Conservation (phyloP, 2,113 vertebrate species). For the Nothobranchius kuhntae region DNA sequence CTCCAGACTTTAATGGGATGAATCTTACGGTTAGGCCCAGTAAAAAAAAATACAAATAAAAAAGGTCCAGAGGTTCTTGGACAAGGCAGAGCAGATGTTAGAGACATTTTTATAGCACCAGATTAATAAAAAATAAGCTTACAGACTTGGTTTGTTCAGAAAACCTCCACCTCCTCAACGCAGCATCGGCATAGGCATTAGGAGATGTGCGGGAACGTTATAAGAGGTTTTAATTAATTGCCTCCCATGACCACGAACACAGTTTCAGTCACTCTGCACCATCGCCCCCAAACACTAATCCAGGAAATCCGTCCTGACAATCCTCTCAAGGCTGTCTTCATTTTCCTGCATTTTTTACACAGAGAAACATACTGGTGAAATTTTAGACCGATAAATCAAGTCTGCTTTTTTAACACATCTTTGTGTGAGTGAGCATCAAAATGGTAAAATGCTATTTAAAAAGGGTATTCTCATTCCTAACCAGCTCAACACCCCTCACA, state of each 20-base stretch:
- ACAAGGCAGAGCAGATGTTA: constrained; percentile 14
- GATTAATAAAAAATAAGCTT: constrained; percentile 30
- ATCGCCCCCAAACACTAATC: constrained; percentile 59
- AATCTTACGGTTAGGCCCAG: constrained; percentile 50
- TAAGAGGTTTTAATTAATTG: constrained; percentile 73
- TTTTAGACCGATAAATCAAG: constrained; percentile 43
- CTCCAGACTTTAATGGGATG: constrained; percentile 59
- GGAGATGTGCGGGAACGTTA: constrained; percentile 50
- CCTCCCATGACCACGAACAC: constrained; percentile 56
- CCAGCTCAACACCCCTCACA: constrained; percentile 10
- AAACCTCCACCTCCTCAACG: constrained; percentile 33
- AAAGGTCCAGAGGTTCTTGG: not conserved
- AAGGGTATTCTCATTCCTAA: constrained; percentile 26
- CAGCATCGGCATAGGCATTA: constrained; percentile 39
- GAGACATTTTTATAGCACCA: not conserved
- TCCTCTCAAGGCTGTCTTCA: constrained; percentile 54
- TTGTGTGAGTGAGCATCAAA: constrained; percentile 23
- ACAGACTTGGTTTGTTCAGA: constrained; percentile 32
- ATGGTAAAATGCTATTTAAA: not conserved
- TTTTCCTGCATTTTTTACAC: constrained; percentile 15
- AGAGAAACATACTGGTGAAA: constrained; percentile 37
- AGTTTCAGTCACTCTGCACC: constrained; percentile 48
- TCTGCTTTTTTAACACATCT: constrained; percentile 23
- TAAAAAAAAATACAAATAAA: constrained; percentile 14
- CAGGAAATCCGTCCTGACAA: constrained; percentile 63